Evolutionary conservation across 2,888 invertebrate species (phyloP).

Genomic region (Drosophila setosimentum): DNA sequence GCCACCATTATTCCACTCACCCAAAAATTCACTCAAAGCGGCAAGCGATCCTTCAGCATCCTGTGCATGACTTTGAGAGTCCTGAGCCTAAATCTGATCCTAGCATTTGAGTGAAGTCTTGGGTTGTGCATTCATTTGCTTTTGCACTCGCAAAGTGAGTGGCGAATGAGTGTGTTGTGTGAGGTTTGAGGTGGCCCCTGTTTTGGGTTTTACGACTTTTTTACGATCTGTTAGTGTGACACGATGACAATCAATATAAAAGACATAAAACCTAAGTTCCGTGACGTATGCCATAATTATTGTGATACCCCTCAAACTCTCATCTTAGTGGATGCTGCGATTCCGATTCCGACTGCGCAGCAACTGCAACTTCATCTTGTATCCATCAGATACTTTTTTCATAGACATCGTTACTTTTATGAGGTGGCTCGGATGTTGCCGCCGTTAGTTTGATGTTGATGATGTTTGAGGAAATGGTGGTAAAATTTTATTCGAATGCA

Average conservation of each 20-base stretch:
- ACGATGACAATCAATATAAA: slow-evolving; percentile 83
- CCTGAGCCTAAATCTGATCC: slow-evolving; percentile 35
- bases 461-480: slow-evolving; percentile 74
- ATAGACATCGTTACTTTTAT: slow-evolving; percentile 79
- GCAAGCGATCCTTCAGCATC: slow-evolving; percentile 54
- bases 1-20: neutral
- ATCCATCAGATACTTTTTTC: slow-evolving; percentile 67
- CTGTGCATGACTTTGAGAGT: slow-evolving; percentile 34
- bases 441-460: slow-evolving; percentile 69
- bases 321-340: slow-evolving; percentile 24
- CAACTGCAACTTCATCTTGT: slow-evolving; percentile 44
- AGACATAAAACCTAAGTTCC: slow-evolving; percentile 79
- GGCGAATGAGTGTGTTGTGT: slow-evolving; percentile 2
- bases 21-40: slow-evolving; percentile 53
- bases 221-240: slow-evolving; percentile 84
- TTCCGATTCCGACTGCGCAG: slow-evolving; percentile 20
- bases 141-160: slow-evolving; percentile 10
- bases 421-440: slow-evolving; percentile 79
- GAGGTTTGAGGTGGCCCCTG: slow-evolving; percentile 23
- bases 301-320: slow-evolving; percentile 55
- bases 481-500: slow-evolving; percentile 78
- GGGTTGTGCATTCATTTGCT: slow-evolving; percentile 45
- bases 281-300: slow-evolving; percentile 82
- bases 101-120: slow-evolving; percentile 32
- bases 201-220: slow-evolving; percentile 82